These are phyloP conservation scores for Morinoia aosen DNA, from an alignment of 2,888 invertebrate genomes.

Conservation along the genomic window DNA sequence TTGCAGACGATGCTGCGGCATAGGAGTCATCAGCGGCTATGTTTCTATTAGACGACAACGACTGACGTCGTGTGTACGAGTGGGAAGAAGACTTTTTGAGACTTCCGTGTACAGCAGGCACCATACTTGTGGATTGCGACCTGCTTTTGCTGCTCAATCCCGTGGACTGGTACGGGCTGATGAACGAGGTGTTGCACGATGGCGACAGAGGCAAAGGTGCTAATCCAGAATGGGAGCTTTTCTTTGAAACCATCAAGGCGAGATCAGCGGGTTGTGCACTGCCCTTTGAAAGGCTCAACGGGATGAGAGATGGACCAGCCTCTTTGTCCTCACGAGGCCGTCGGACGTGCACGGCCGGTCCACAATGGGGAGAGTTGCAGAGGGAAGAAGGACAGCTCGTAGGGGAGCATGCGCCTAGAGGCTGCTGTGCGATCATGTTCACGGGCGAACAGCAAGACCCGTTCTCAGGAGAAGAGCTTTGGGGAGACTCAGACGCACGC, in stretches of 20 bases:
- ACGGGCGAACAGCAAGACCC: constrained; percentile 24
- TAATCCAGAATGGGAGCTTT: background rate
- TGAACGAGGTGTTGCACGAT: background rate
- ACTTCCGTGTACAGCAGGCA: background rate
- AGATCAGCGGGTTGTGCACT: background rate
- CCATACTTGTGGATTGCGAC: background rate
- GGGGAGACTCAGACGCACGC: constrained; percentile 27
- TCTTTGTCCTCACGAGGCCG: background rate
- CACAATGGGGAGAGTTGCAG: constrained; percentile 32
- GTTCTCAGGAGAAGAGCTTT: constrained; percentile 44
- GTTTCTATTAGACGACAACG: constrained; percentile 12
- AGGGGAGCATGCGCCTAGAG: background rate
- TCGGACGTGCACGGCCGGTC: background rate
- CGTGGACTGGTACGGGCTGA: background rate
- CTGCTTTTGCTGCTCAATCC: background rate
- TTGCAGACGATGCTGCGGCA: background rate
- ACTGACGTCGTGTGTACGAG: background rate
- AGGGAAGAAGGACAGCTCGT: constrained; percentile 34
- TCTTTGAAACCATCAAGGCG: background rate
- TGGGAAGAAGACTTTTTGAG: constrained; percentile 25
- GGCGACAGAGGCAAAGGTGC: background rate
- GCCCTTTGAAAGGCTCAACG: background rate
- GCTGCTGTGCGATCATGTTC: background rate
- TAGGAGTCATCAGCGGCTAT: background rate
- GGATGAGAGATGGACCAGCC: background rate